Evolutionary conservation across 2,888 invertebrate genomes (phyloP), one percentile per base, ranked within the genome.

Genomic region (Heliothis peltigera): DNA sequence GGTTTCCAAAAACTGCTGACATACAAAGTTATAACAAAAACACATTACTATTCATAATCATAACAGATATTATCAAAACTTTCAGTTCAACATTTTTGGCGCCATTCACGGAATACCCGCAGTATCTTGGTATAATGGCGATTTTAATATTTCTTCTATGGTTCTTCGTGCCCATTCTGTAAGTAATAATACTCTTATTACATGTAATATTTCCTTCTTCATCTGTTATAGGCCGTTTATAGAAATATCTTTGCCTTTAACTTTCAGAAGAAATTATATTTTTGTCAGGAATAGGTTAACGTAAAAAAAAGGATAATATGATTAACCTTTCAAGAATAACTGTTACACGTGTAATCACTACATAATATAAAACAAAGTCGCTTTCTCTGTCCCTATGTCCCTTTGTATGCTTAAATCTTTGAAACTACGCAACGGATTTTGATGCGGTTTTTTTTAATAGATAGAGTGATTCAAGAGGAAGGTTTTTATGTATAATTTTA

Each of bases 101-200:
- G 83, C 95, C 96, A 72, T 95, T 96, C 70, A 94, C 95, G 70
- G 95, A 95, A 70, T 95, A 96, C 79, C 96, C 96, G 5, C 95
- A 95, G 86, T 96, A 96, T 95, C 95, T 96, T 82, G 96, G 96
- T 74, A 95, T 96, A 83, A 96, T 96, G 91, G 94, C 95, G 52
- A 95, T 96, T 74, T 92, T 96, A 82, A 92, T 96, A 85, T 95
- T 96, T 87, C 89, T 96, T 82, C 93, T 96, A 83, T 97, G 96
- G 96, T 94, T 96, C 82, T 92, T 96, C 84, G 92, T 96, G 79
- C 95, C 96, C 83, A 89, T 96, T 84, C 94, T 96, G 96, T 96
- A 89, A 96, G 96, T 94, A 89, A 85, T 80, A 64, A 70, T 58
- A 75, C 66, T 70, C 65, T 70, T 70, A 77, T 77, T 76, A 64